Conservation (phyloP, 2,888 invertebrate genomes). For the Aporophyla lueneburgensis region DNA sequence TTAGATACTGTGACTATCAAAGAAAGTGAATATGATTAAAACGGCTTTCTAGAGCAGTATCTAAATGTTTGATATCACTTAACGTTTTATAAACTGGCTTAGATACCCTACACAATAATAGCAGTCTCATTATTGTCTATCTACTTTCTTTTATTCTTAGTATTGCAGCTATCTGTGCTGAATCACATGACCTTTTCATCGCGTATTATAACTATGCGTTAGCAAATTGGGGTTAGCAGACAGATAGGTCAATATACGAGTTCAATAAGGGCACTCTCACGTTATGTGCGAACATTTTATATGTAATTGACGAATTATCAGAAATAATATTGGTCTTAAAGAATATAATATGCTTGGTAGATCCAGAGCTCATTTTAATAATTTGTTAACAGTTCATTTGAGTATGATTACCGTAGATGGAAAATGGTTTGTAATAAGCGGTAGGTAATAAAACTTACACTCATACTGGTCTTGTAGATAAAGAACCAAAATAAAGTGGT, state of each 20-base stretch:
- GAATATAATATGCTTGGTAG: conserved; percentile 3
- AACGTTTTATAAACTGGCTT: conserved; percentile 11
- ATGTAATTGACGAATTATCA: conserved; percentile 39
- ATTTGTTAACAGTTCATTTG: conserved; percentile 16
- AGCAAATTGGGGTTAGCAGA: conserved; percentile 54
- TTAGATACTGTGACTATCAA: background rate
- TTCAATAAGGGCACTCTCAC: conserved; percentile 54
- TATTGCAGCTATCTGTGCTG: conserved; percentile 32
- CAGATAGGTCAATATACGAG: conserved; percentile 26
- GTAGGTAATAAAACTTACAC: no score
- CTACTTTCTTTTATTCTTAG: conserved; percentile 36
- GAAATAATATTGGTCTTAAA: conserved; percentile 29
- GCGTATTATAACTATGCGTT: conserved; percentile 45
- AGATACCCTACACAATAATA: conserved; percentile 25
- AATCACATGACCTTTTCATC: conserved; percentile 66
- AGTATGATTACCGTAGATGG: background rate
- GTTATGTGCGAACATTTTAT: conserved; percentile 32
- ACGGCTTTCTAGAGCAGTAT: background rate
- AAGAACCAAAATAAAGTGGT: background rate
- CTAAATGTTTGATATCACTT: conserved; percentile 17
- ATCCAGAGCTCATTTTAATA: background rate
- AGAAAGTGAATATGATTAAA: conserved; percentile 19
- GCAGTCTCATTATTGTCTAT: conserved; percentile 18
- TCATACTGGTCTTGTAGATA: background rate
- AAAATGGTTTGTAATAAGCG: background rate